These are phyloP conservation scores for Rhinichthys osculus DNA, from an alignment of 2,797 vertebrate genomes.

Conservation along the genomic window DNA sequence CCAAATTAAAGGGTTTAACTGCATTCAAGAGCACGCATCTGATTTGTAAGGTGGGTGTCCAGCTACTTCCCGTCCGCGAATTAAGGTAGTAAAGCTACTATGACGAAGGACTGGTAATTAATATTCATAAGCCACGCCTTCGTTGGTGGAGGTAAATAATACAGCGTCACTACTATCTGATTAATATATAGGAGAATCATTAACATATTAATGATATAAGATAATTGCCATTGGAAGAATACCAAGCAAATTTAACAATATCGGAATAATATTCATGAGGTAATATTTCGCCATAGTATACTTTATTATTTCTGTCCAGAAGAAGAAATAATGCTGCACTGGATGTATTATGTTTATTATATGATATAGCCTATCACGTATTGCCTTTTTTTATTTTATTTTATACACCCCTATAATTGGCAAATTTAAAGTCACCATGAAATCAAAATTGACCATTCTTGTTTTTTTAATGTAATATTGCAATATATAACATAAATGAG, in stretches of 20 bases:
- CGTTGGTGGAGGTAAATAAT: not conserved
- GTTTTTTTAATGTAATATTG: not conserved
- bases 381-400: not conserved
- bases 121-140: constrained; percentile 23
- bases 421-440: not conserved
- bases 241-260: too few relatives aligned
- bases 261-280: not conserved
- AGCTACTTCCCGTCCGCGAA: constrained; percentile 19
- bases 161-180: not conserved
- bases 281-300: not conserved
- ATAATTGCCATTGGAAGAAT: not conserved
- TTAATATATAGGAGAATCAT: not conserved
- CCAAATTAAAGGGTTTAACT: not conserved
- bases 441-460: not conserved
- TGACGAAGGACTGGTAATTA: not conserved
- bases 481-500: not conserved
- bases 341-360: not conserved
- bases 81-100: not conserved
- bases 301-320: not conserved
- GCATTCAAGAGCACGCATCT: not conserved
- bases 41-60: not conserved
- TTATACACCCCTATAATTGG: not conserved
- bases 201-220: not conserved
- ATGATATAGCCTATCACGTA: not conserved
- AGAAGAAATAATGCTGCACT: not conserved